Conservation (phyloP, 2,797 vertebrate species). For the Lutjanus argentimaculatus region DNA sequence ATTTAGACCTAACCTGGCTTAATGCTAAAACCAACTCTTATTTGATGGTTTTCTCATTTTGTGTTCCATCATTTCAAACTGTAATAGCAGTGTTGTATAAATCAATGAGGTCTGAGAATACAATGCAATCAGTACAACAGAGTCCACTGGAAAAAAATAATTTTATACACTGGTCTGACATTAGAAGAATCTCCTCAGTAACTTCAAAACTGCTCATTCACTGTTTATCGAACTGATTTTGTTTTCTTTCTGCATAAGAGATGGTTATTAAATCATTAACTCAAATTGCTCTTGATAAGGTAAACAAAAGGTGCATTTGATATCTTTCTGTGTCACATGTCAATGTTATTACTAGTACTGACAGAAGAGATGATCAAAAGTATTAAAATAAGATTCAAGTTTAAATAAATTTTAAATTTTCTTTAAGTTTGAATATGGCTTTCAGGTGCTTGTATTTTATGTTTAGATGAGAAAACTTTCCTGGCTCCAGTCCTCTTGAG, state of each 20-base stretch:
- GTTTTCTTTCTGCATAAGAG: not conserved
- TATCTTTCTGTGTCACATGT: not conserved
- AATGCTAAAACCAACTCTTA: not conserved
- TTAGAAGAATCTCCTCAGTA: not conserved
- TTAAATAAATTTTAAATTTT: no score
- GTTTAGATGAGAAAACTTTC: conserved; percentile 27
- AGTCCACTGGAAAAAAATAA: not conserved
- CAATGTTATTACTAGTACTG: no score
- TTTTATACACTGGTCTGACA: not conserved
- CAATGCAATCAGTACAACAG: not conserved
- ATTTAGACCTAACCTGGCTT: no score
- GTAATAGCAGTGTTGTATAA: not conserved
- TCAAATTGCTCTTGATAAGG: not conserved
- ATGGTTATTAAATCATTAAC: not conserved
- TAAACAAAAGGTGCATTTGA: not conserved
- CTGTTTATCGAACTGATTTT: not conserved
- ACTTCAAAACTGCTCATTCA: not conserved
- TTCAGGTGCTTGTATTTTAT: not conserved
- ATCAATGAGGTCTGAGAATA: not conserved
- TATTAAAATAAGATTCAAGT: no score
- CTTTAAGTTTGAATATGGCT: no score
- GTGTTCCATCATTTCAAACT: not conserved
- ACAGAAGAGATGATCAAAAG: no score
- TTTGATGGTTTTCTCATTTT: not conserved
- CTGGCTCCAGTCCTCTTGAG: conserved; percentile 17